These are phyloP conservation scores for Verasper variegatus DNA, from an alignment of 2,113 vertebrate genomes.

Conservation along the genomic window DNA sequence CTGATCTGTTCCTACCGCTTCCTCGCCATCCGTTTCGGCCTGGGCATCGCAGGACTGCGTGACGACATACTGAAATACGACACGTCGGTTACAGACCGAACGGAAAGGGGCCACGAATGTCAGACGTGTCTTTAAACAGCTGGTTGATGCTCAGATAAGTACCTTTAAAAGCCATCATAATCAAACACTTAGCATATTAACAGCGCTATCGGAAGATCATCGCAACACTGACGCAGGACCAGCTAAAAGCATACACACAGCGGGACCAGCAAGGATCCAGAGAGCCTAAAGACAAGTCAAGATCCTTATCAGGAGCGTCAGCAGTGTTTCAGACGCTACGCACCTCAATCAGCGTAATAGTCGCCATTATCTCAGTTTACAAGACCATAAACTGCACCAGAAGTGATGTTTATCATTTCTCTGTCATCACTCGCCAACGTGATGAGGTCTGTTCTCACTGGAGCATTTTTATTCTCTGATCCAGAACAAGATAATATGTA, in stretches of 20 bases:
- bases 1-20: constrained; percentile 42
- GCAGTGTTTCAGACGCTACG: constrained; percentile 29
- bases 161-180: constrained; percentile 13
- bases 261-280: constrained; percentile 51
- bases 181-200: constrained; percentile 10
- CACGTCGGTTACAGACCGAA: neutral
- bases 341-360: constrained; percentile 56
- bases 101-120: too few relatives aligned
- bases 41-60: neutral
- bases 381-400: constrained; percentile 9
- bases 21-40: constrained; percentile 13
- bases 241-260: constrained; percentile 30
- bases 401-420: constrained; percentile 29
- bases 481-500: neutral
- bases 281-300: constrained; percentile 49
- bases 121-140: neutral
- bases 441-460: constrained; percentile 16
- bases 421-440: constrained; percentile 11
- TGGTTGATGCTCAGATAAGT: neutral
- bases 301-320: constrained; percentile 52
- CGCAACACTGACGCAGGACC: constrained; percentile 2
- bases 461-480: constrained; percentile 7
- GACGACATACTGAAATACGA: constrained; percentile 9
- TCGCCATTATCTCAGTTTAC: constrained; percentile 58
- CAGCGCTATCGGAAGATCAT: neutral